phyloP scores from a whole-genome alignment of 2,888 invertebrate species.

The Clunio marinus region DNA sequence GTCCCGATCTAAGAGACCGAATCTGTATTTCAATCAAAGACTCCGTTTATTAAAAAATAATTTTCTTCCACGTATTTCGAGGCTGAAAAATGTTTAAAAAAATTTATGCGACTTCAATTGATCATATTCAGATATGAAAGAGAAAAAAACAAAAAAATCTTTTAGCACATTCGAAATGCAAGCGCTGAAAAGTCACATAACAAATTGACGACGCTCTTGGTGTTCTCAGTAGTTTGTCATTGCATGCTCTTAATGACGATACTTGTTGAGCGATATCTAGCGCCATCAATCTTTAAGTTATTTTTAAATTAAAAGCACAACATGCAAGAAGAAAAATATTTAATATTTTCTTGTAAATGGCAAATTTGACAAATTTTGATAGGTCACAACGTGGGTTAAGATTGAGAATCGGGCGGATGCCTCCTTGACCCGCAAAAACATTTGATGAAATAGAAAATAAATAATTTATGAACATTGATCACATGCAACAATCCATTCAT shows the following conservation, averaged over 20 bases:
- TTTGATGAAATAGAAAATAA: neutral
- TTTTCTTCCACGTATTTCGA: neutral
- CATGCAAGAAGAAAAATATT: constrained; percentile 1
- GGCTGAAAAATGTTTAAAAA: neutral
- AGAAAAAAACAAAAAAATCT: no score
- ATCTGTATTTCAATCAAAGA: no score
- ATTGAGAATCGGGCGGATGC: neutral
- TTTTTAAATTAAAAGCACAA: neutral
- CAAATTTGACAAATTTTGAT: constrained; percentile 27
- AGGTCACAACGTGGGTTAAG: constrained; percentile 10
- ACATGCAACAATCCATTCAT: neutral
- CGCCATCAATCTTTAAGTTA: neutral
- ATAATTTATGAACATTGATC: neutral
- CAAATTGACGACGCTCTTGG: no score
- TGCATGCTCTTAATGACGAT: constrained; percentile 14
- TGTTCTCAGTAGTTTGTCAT: neutral
- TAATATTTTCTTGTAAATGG: constrained; percentile 4
- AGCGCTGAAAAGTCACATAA: no score
- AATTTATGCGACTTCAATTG: constrained; percentile 13
- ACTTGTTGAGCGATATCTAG: constrained; percentile 16
- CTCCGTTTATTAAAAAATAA: neutral
- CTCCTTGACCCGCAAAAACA: constrained; percentile 2
- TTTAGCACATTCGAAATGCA: no score
- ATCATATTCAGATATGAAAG: neutral
- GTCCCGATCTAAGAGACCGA: no score